Base-by-base conservation (phyloP, 2,797 vertebrate genomes). In the Phoeniculus purpureus region DNA sequence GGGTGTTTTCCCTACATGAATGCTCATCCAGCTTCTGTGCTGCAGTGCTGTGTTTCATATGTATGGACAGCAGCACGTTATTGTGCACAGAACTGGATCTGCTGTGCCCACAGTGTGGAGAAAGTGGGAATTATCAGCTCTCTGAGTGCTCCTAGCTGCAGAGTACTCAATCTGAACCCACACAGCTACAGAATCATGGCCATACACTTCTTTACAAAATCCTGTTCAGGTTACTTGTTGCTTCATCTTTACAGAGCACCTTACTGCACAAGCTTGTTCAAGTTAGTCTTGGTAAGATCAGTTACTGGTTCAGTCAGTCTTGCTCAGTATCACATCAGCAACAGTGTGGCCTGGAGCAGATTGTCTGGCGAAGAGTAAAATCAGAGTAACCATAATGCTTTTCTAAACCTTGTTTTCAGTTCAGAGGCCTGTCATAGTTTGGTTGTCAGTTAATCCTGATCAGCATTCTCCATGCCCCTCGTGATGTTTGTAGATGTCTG, bases 361-460 rank as follows among this genome's bases (percentile, higher is more conserved):
- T 37, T 80, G 29, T 52, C 22, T 13, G 25, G 22, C 20, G 22
- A 81, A 19, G 21, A 73, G 50, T 52, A 7, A 81, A 88, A 68
- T 1, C 22, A 54, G n/a, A 37, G 32, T n/a, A 68, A 72, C 48
- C 4, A 1, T 12, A 47, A 11, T 89, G 34, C 81, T 76, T 81
- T 92, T 52, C 66, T 66, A 67, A 32, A 40, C 48, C 26, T 62
- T 0, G 0, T 64, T 70, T 50, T 66, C 48, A 45, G 37, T 70
- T 51, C 51, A 72, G 29, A 9, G 23, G 23, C 50, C 32, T 56
- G 31, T 81, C 76, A 56, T 76, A 65, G 67, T 86, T 90, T 79
- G 56, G 12, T 90, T 90, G 31, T 86, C 31, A 10, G 21, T 84
- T 93, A 76, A 80, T 87, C 34, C 50, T 72, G 32, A n/a, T 51